Evolutionary conservation across 2,113 vertebrate genomes (phyloP).

Genomic region (Apteryx owenii): DNA sequence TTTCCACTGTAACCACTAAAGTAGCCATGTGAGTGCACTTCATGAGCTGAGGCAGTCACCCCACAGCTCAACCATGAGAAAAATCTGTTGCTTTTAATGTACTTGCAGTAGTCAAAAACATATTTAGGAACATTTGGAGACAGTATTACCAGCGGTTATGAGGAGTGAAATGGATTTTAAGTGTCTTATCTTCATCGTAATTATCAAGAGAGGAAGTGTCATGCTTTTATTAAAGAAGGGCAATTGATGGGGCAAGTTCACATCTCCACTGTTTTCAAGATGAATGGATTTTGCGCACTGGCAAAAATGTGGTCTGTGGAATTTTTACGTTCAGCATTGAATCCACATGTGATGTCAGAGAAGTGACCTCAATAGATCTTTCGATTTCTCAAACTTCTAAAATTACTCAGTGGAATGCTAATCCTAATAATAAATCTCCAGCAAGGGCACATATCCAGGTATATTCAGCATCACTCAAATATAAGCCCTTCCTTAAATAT

Average conservation of each 20-base stretch:
- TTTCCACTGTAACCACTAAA: neutral
- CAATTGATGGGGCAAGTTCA: neutral
- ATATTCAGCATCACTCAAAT: neutral
- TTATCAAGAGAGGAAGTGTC: neutral
- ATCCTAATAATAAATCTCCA: slow-evolving; percentile 38
- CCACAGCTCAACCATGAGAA: neutral
- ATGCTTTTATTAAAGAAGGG: neutral
- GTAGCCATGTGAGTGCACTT: neutral
- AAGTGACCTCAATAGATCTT: slow-evolving; percentile 19
- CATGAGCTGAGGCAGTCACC: rapidly evolving
- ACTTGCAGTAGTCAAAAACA: neutral
- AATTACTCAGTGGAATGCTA: slow-evolving; percentile 8
- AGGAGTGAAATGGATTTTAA: neutral
- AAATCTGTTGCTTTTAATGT: neutral
- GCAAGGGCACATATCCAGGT: slow-evolving; percentile 20
- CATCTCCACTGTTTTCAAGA: neutral
- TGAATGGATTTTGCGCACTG: neutral
- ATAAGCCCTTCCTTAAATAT: slow-evolving; percentile 14
- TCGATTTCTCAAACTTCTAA: slow-evolving; percentile 29
- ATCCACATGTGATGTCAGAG: slow-evolving; percentile 13
- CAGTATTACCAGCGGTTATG: neutral
- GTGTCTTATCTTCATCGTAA: neutral
- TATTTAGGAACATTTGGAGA: neutral
- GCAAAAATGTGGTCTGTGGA: neutral
- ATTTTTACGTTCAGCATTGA: neutral